Conservation (phyloP, 2,888 invertebrate genomes). For the Polia nebulosa region DNA sequence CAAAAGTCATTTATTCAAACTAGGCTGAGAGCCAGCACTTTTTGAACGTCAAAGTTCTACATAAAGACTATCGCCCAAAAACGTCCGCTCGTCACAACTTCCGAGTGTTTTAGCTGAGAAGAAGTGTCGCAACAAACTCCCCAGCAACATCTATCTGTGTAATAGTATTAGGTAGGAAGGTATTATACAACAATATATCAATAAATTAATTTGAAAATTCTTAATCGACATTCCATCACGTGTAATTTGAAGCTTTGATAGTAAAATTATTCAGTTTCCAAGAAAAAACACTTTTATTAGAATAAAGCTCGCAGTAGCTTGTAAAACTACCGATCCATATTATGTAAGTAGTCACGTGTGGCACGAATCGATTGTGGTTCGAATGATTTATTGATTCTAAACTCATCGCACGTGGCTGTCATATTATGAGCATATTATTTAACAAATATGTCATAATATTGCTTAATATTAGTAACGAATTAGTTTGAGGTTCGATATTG, state of each 20-base stretch:
- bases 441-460: conserved; percentile 12
- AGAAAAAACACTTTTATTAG: conserved; percentile 29
- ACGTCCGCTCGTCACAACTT: no score
- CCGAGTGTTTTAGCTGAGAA: no score
- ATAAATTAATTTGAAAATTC: neutral
- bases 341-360: conserved; percentile 44
- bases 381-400: conserved; percentile 39
- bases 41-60: no score
- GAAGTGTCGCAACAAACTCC: no score
- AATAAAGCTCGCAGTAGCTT: conserved; percentile 28
- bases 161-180: no score
- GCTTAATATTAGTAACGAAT: neutral
- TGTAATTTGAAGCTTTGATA: conserved; percentile 7
- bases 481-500: neutral
- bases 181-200: no score
- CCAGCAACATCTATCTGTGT: no score
- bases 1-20: no score
- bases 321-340: conserved; percentile 23
- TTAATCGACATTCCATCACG: conserved; percentile 30
- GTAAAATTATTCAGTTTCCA: conserved; percentile 37
- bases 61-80: no score
- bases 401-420: conserved; percentile 30
- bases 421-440: conserved; percentile 33
- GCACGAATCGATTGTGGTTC: conserved; percentile 43
- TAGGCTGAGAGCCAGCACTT: no score